Conservation (phyloP, 2,888 invertebrate genomes). For the Chymomyza procnemis region DNA sequence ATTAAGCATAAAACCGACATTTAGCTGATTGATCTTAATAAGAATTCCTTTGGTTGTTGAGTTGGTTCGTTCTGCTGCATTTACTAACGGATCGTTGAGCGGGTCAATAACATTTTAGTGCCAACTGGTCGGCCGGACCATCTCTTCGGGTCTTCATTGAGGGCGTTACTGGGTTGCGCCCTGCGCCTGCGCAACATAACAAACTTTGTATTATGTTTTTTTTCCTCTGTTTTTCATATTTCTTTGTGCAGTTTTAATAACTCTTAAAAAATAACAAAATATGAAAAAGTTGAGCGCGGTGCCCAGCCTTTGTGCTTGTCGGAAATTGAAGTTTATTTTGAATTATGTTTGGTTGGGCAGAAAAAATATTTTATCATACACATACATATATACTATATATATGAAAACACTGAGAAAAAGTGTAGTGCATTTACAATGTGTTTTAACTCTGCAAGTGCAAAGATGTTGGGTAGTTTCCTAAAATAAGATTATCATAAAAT, state of each 20-base stretch:
- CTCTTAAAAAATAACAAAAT: constrained; percentile 20
- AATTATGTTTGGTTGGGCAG: constrained; percentile 42
- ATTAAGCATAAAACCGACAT: constrained; percentile 73
- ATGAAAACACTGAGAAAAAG: background rate
- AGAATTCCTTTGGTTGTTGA: constrained; percentile 45
- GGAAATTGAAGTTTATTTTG: constrained; percentile 54
- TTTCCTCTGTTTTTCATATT: constrained; percentile 27
- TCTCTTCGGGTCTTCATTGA: constrained; percentile 17
- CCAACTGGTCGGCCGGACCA: background rate
- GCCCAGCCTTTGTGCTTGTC: constrained; percentile 35
- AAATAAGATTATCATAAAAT: too few species aligned
- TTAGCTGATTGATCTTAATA: constrained; percentile 72
- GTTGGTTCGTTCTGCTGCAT: background rate
- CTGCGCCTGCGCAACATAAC: constrained; percentile 69
- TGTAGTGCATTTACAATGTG: constrained; percentile 28
- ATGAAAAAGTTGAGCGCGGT: constrained; percentile 6
- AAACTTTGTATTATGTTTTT: constrained; percentile 57
- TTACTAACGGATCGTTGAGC: constrained; percentile 57
- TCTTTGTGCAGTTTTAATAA: constrained; percentile 57
- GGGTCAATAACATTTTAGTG: constrained; percentile 62
- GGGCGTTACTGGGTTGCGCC: constrained; percentile 66
- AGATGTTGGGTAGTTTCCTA: too few species aligned
- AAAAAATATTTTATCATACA: background rate
- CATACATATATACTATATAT: background rate
- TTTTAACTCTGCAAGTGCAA: background rate